These are phyloP conservation scores for Phortica magna DNA, from an alignment of 2,888 invertebrate genomes.

Conservation along the genomic window DNA sequence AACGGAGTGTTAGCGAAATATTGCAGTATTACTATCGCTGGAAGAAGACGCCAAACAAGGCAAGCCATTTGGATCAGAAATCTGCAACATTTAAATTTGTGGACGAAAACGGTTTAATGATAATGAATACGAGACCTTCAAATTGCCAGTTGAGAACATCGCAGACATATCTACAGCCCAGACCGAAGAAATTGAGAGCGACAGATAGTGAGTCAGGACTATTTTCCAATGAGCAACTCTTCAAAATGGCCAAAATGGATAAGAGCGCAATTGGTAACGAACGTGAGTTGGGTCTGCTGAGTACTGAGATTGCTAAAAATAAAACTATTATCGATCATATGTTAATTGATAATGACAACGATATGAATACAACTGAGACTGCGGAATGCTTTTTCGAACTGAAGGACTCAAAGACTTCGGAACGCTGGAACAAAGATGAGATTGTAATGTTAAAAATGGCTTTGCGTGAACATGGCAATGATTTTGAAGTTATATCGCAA, in stretches of 20 bases:
- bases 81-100: not conserved
- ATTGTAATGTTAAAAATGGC: not conserved
- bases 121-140: no score
- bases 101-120: not conserved
- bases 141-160: not conserved
- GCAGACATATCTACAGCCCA: not conserved
- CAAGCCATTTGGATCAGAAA: not conserved
- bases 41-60: not conserved
- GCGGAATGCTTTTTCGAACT: not conserved
- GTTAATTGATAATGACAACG: not conserved
- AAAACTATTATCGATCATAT: not conserved
- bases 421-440: not conserved
- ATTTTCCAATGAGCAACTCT: not conserved
- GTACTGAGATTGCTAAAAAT: not conserved
- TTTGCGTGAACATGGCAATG: slow-evolving; percentile 3
- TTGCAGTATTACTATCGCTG: not conserved
- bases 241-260: not conserved
- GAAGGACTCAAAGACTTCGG: not conserved
- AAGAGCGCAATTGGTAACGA: not conserved
- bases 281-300: not conserved
- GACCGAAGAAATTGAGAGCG: not conserved
- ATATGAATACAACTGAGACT: not conserved
- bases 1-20: not conserved
- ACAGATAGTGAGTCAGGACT: not conserved
- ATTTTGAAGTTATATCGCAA: not conserved